phyloP scores from a whole-genome alignment of 2,797 vertebrate genomes.

The Echeneis naucrates region DNA sequence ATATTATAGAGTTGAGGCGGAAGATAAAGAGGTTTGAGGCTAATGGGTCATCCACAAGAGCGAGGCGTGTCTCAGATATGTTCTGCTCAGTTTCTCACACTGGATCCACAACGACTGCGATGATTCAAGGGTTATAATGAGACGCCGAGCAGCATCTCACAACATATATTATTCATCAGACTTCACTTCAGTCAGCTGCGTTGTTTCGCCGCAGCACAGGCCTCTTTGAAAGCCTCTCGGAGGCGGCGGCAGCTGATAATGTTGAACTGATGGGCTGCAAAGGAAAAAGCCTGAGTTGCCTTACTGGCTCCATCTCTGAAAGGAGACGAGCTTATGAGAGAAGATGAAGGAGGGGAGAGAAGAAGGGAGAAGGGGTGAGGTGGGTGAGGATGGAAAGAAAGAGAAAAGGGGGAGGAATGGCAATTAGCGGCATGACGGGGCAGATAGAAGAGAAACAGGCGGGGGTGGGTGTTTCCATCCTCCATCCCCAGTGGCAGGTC shows the following conservation, averaged over 20 bases:
- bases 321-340: constrained; percentile 6
- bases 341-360: not conserved
- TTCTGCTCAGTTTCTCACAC: not conserved
- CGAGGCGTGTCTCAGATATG: not conserved
- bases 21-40: not conserved
- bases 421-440: constrained; percentile 44
- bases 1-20: not conserved
- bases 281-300: constrained; percentile 19
- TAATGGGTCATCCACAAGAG: not conserved
- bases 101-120: not conserved
- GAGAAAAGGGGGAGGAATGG: not conserved
- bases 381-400: not conserved
- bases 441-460: constrained; percentile 25
- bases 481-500: constrained; percentile 39
- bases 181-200: constrained; percentile 48
- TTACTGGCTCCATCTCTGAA: constrained; percentile 34
- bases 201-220: constrained; percentile 35
- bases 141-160: constrained; percentile 37
- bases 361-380: not conserved
- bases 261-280: constrained; percentile 32
- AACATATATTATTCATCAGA: constrained; percentile 67
- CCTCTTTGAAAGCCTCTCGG: constrained; percentile 37
- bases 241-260: constrained; percentile 49
- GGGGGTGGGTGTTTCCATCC: constrained; percentile 38
- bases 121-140: constrained; percentile 33